Evolutionary conservation across 2,113 vertebrate genomes (phyloP).

Genomic region (Platysteira castanea): DNA sequence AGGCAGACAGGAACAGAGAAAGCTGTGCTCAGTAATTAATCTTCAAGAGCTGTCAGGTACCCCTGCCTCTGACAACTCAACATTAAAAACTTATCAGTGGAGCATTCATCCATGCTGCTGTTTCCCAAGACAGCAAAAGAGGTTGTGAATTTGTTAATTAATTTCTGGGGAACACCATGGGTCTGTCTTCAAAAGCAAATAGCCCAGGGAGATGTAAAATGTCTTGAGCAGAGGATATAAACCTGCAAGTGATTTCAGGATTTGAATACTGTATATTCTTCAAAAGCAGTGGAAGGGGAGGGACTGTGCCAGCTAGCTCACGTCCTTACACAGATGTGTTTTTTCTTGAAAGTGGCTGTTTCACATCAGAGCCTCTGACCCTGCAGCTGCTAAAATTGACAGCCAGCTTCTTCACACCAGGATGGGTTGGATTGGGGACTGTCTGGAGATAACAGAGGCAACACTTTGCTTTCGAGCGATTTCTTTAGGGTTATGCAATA

Average conservation of each 20-base stretch:
- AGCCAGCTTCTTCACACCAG: not conserved
- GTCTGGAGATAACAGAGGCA: not conserved
- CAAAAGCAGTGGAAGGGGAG: not conserved
- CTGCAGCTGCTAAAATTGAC: not conserved
- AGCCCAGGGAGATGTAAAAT: not conserved
- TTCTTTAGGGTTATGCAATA: not conserved
- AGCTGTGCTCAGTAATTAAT: not conserved
- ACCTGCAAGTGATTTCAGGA: not conserved
- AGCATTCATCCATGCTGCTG: not conserved
- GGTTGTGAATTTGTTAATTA: not conserved
- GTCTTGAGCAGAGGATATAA: not conserved
- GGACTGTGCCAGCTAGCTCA: not conserved
- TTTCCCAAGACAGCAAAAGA: not conserved
- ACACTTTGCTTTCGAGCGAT: not conserved
- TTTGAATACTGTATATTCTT: not conserved
- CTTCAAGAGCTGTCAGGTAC: not conserved
- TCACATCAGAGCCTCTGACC: not conserved
- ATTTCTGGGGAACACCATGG: not conserved
- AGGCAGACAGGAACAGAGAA: not conserved
- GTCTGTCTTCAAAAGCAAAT: not conserved
- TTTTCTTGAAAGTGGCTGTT: not conserved
- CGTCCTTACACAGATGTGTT: not conserved
- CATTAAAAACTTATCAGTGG: not conserved
- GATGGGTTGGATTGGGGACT: fast-evolving
- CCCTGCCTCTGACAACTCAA: not conserved